phyloP scores from a whole-genome alignment of 1,140 invertebrate species.

The Pseudomyrmex dendroicus region DNA sequence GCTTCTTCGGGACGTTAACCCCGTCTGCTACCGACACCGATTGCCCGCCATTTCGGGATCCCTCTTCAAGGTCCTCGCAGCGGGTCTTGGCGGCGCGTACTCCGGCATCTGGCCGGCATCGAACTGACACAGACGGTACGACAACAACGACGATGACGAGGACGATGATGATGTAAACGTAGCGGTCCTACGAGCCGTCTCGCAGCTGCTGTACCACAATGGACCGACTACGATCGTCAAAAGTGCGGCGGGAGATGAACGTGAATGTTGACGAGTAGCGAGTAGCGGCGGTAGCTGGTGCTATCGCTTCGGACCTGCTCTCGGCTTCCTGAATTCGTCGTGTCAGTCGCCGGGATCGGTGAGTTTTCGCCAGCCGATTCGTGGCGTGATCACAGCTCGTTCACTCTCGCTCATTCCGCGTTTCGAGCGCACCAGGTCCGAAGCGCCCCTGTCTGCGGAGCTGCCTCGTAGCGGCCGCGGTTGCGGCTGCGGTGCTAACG shows the following conservation, averaged over 20 bases:
- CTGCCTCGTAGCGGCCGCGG: conserved; percentile 41
- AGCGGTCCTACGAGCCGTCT: not conserved
- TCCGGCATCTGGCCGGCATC: conserved; percentile 76
- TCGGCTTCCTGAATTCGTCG: conserved; percentile 71
- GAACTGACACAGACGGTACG: conserved; percentile 37
- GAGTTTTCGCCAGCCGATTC: conserved; percentile 83
- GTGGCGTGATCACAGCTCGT: conserved; percentile 79
- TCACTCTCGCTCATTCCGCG: conserved; percentile 82
- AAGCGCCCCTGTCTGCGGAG: conserved; percentile 21
- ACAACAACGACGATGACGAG: conserved; percentile 1
- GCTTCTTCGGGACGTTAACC: conserved; percentile 60
- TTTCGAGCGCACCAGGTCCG: conserved; percentile 63
- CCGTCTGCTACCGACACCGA: conserved; percentile 85
- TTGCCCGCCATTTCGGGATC: conserved; percentile 78
- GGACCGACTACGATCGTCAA: conserved; percentile 10
- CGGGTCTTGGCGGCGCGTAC: conserved; percentile 44
- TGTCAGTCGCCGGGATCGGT: conserved; percentile 85
- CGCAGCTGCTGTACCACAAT: not conserved
- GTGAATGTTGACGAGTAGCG: conserved; percentile 50
- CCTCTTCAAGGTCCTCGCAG: conserved; percentile 70
- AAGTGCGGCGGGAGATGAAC: conserved; percentile 43
- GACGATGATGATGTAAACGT: not conserved
- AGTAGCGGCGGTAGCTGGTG: conserved; percentile 73
- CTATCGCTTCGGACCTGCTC: conserved; percentile 81
- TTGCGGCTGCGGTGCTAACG: conserved; percentile 23